A percentile compares a stretch with the other conserved stretches of the same genome.
phyloP scores from a whole-genome alignment of 2,113 vertebrate species.

The Eptesicus fuscus region DNA sequence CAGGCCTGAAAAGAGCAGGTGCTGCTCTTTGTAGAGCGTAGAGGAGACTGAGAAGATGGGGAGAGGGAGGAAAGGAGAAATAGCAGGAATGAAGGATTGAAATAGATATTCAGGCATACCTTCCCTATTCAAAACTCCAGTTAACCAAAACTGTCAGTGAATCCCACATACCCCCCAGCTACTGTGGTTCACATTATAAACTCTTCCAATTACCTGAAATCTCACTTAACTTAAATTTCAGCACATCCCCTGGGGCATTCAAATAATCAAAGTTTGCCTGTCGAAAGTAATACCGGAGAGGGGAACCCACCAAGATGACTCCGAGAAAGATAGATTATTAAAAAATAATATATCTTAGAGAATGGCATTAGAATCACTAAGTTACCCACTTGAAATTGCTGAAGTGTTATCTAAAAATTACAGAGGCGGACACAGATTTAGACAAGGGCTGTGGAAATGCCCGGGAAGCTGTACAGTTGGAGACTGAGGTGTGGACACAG shows the following conservation, averaged over 20 bases:
- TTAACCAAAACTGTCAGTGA: constrained; percentile 64
- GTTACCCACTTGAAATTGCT: constrained; percentile 22
- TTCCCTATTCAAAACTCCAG: constrained; percentile 40
- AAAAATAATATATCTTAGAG: constrained; percentile 13
- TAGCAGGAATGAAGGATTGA: not conserved
- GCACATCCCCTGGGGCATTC: constrained; percentile 60
- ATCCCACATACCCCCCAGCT: constrained; percentile 67
- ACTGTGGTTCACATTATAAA: constrained; percentile 66
- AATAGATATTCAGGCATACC: constrained; percentile 43
- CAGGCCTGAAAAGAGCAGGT: not conserved
- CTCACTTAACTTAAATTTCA: constrained; percentile 73
- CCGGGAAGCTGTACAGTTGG: rapidly evolving
- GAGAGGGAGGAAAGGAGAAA: not conserved
- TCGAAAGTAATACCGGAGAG: constrained; percentile 43
- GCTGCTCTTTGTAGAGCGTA: not conserved
- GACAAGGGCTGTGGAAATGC: not conserved
- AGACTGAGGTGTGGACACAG: rapidly evolving
- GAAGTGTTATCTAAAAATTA: constrained; percentile 28
- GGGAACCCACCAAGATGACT: not conserved
- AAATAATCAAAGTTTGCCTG: constrained; percentile 73
- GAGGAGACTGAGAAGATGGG: not conserved
- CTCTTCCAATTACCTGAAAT: constrained; percentile 76
- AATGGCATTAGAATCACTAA: constrained; percentile 51
- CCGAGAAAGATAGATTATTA: constrained; percentile 55
- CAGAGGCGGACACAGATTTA: not conserved